These are phyloP conservation scores for Pyralis farinalis DNA, from an alignment of 2,888 invertebrate genomes.

Conservation along the genomic window DNA sequence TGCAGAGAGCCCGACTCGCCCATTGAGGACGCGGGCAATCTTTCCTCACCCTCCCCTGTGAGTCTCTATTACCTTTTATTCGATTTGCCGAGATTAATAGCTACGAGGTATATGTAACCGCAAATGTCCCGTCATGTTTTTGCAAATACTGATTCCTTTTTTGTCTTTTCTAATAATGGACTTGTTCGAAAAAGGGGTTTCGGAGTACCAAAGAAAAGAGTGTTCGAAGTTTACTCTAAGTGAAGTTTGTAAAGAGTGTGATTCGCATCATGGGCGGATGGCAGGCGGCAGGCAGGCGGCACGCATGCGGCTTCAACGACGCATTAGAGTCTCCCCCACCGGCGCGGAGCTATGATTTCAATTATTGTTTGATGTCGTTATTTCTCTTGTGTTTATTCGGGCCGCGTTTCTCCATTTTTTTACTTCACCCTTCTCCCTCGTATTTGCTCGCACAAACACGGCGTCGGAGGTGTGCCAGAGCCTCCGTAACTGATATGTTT, in stretches of 20 bases:
- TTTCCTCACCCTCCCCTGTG: conserved; percentile 49
- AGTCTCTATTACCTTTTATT: conserved; percentile 67
- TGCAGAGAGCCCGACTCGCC: conserved; percentile 56
- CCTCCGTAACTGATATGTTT: conserved; percentile 71
- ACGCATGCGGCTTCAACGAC: conserved; percentile 38
- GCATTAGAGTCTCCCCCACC: conserved; percentile 41
- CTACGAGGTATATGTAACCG: conserved; percentile 44
- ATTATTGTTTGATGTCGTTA: conserved; percentile 78
- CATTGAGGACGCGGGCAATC: conserved; percentile 66
- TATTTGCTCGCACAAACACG: conserved; percentile 64
- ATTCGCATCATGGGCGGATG: conserved; percentile 19
- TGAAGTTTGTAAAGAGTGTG: conserved; percentile 25
- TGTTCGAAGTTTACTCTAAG: conserved; percentile 33
- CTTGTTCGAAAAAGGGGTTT: conserved; percentile 31
- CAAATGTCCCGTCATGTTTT: conserved; percentile 33
- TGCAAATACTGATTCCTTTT: conserved; percentile 27
- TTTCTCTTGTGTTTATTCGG: conserved; percentile 75
- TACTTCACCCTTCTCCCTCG: conserved; percentile 61
- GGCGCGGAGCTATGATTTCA: conserved; percentile 68
- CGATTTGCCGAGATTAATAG: conserved; percentile 71
- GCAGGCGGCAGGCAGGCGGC: conserved; percentile 22
- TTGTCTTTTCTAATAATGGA: conserved; percentile 9
- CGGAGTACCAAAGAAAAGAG: conserved; percentile 16
- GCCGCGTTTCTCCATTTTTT: conserved; percentile 66
- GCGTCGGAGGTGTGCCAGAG: conserved; percentile 50